Base-by-base conservation (phyloP, 2,113 vertebrate species). In the Catharus minimus region DNA sequence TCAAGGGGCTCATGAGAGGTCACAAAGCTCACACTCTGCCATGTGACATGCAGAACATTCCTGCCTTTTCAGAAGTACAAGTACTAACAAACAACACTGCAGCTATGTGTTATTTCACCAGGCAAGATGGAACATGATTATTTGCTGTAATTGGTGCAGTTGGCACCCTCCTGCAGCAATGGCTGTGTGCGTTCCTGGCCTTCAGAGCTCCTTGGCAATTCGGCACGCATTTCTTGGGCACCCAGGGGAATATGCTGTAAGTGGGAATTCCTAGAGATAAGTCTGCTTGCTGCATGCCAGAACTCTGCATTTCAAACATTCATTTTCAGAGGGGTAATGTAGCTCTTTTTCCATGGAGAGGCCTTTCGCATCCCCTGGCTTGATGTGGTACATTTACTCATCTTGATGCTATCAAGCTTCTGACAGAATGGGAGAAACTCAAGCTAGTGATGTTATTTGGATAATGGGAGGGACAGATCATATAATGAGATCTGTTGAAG, bases 231-330 rank as follows among this genome's bases (percentile, higher is more conserved):
- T 94, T 80, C 60, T 78, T 79, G 67, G 38, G 71, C 74, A 87
- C 94, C 66, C 89, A 50, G 66, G 91, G 78, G 91, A 93, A 73
- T 91, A 84, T 76, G 84, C 78, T 5, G 41, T 85, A 85, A 91
- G 72, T 89, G 87, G 91, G 91, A 94, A 96, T 96, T 96, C 94
- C 94, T 95, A 87, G 91, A 94, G 95, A 93, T 85, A 92, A 87
- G 72, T 91, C 81, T 85, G 66, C 32, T 72, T 58, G 55, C 84
- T 82, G 62, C 46, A 3, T 93, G 78, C 87, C 87, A 93, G 84
- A 84, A 39, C 58, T 68, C 50, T 0, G 0, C 89, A 76, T 95
- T 95, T 94, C 93, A 92, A 82, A 61, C 89, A 91, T 94, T 93
- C 74, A 65, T 94, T 96, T 94, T 93, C 38, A 66, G 62, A 93